Conservation (phyloP, 2,888 invertebrate genomes). For the Chrysolina oricalcia region DNA sequence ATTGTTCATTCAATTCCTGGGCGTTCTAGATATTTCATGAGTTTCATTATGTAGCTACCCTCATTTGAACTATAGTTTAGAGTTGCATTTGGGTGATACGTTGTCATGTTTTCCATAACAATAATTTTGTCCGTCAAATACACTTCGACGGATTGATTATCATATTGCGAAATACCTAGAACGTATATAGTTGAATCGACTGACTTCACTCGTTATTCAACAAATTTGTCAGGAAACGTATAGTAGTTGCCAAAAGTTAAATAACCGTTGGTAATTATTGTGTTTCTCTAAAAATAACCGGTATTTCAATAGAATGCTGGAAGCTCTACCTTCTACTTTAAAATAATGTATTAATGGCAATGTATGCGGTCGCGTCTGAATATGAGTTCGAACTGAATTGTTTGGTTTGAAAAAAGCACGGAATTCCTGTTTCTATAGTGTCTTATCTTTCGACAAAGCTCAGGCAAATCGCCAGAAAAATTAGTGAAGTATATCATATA, state of each 20-base stretch:
- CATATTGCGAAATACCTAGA: not conserved
- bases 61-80: too few relatives aligned
- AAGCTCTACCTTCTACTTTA: constrained; percentile 12
- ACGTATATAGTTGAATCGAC: not conserved
- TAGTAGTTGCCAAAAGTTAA: constrained; percentile 40
- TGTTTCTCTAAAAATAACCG: constrained; percentile 24
- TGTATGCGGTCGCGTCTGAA: not conserved
- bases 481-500: too few relatives aligned
- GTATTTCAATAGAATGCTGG: not conserved
- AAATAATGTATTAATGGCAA: not conserved
- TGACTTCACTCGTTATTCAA: constrained; percentile 24
- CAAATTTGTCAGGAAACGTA: constrained; percentile 37
- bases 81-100: too few relatives aligned
- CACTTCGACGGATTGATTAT: not conserved
- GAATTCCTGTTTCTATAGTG: not conserved
- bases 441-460: not conserved
- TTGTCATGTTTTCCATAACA: too few relatives aligned
- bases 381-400: not conserved
- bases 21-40: too few relatives aligned
- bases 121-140: too few relatives aligned
- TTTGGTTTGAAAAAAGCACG: not conserved
- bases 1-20: too few relatives aligned
- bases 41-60: too few relatives aligned
- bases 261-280: constrained; percentile 35
- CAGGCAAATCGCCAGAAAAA: too few relatives aligned